Percentiles rank a stretch among this genome's conserved stretches.
Evolutionary conservation across 1,140 invertebrate genomes (phyloP).

Genomic region (Polyergus mexicanus): DNA sequence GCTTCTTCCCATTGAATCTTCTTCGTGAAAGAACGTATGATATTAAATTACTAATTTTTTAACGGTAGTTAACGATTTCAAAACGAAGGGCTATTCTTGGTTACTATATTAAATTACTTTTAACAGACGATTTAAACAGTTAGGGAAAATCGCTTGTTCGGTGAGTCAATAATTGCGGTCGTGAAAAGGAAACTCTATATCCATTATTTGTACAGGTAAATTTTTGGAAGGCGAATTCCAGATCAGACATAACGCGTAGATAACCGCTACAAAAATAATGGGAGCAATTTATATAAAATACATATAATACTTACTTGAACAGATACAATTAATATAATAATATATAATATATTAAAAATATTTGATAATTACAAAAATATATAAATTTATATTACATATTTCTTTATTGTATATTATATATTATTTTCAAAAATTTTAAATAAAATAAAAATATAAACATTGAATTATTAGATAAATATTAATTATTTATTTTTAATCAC

Average conservation of each 20-base stretch:
- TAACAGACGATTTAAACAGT: slow-evolving; percentile 70
- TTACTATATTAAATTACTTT: slow-evolving; percentile 73
- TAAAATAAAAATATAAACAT: not conserved
- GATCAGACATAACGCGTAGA: not conserved
- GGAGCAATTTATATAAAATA: not conserved
- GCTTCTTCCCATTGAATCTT: slow-evolving; percentile 51
- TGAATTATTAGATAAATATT: too few relatives aligned
- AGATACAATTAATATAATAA: not conserved
- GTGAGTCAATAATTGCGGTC: slow-evolving; percentile 49
- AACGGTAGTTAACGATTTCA: slow-evolving; percentile 55
- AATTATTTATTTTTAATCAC: not conserved
- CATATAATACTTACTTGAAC: not conserved
- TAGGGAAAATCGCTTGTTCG: slow-evolving; percentile 57
- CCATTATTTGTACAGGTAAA: slow-evolving; percentile 26
- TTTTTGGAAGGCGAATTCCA: slow-evolving; percentile 35
- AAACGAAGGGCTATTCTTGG: slow-evolving; percentile 21
- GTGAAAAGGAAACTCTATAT: slow-evolving; percentile 70
- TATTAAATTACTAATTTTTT: slow-evolving; percentile 72
- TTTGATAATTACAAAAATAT: not conserved
- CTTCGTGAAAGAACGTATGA: slow-evolving; percentile 21
- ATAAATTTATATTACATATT: not conserved
- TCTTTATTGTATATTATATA: not conserved
- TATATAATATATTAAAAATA: not conserved
- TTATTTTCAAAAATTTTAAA: not conserved
- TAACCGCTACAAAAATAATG: not conserved